Base-by-base conservation (phyloP, 2,113 vertebrate genomes). In the Pao palembangensis region DNA sequence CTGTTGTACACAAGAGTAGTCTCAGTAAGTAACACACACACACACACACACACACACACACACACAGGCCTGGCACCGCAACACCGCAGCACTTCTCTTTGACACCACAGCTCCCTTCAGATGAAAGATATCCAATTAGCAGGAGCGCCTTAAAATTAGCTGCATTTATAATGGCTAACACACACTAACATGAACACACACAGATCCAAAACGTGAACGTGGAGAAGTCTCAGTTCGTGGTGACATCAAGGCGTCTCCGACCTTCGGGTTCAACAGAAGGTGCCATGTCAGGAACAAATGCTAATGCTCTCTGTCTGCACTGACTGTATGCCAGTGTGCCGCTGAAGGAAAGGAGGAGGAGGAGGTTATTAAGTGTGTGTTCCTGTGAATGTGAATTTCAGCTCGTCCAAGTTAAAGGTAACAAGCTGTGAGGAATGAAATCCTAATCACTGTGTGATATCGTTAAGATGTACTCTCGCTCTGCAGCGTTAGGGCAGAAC, bases 361-460 rank as follows among this genome's bases (percentile, higher is more conserved):
- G 28, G 56, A 2, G 5, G 49, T 25, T 55, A n/a, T 34, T 8
- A 34, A 28, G n/a, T 56, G 61, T 25, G n/a, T 57, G n/a, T 63
- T 20, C 20, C 20, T 51, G 61, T 46, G 48, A 25, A 51, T 56
- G 44, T 52, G 55, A 19, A 44, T 12, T 10, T 2, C 23, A 25
- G 56, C 61, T 51, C 75, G 69, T 72, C 77, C 68, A 56, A 57
- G 56, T 21, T 79, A 81, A 84, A 60, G 59, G 23, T 81, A 81
- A 87, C 81, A 66, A 62, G 57, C 66, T 55, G 23, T 59, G 46
- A 77, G 76, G 73, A 82, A 82, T 83, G 72, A 76, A 67, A 78
- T 54, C 38, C 65, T 53, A 85, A 82, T 83, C 76, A 72, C 78
- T 81, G 77, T 61, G 74, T 69, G 67, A 82, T 78, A 83, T 42